Conservation (phyloP, 2,888 invertebrate genomes). For the Eupithecia tripunctaria region DNA sequence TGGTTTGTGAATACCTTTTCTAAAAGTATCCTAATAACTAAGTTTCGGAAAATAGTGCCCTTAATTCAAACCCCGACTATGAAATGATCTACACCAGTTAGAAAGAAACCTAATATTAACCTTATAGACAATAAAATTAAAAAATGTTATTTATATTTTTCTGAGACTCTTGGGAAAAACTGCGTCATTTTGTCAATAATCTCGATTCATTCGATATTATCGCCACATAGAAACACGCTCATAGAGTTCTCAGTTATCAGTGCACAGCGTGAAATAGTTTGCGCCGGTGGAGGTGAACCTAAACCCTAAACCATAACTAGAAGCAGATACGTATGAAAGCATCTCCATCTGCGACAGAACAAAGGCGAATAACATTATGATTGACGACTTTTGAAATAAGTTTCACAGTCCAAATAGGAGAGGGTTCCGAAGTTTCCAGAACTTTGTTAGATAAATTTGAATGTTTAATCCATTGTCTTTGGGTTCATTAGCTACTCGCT, state of each 20-base stretch:
- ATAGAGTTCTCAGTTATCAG: background rate
- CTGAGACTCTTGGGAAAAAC: no score
- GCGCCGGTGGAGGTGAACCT: background rate
- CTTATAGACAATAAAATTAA: no score
- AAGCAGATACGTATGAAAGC: constrained; percentile 14
- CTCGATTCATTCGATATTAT: no score
- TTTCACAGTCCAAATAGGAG: constrained; percentile 36
- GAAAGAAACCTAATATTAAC: no score
- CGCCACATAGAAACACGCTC: background rate
- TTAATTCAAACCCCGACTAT: no score
- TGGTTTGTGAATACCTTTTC: background rate
- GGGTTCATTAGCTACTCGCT: constrained; percentile 22
- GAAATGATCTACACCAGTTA: no score
- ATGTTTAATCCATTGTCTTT: constrained; percentile 35
- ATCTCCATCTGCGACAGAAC: constrained; percentile 40
- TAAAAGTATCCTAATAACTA: background rate
- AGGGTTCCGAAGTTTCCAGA: constrained; percentile 28
- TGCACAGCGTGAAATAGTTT: background rate
- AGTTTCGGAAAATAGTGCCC: background rate
- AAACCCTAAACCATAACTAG: constrained; percentile 28
- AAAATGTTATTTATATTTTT: no score
- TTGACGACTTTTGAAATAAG: constrained; percentile 42
- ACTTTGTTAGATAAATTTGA: constrained; percentile 35
- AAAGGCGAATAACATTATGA: constrained; percentile 47
- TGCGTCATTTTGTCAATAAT: no score